Base-by-base conservation (phyloP, 2,113 vertebrate species). In the Corythoichthys haematopterus region DNA sequence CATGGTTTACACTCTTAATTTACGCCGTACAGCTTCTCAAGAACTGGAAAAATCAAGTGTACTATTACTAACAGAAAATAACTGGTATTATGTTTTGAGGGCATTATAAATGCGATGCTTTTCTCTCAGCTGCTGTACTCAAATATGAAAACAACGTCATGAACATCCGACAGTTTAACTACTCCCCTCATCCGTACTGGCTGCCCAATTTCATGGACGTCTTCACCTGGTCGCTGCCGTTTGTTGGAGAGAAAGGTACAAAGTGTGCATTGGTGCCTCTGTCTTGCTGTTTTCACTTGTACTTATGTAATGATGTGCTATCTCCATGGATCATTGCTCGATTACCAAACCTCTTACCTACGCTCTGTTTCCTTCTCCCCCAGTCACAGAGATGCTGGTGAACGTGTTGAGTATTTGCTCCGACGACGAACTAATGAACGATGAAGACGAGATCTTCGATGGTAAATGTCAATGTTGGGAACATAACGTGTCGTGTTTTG, bases 81-180 rank as follows among this genome's bases (percentile, higher is more conserved):
- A 6, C 38, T 40, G 38, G 38, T 43, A 43, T 43, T 43, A 43
- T 43, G 40, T 43, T 43, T 43, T 43, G 9, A 8, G 4, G 3
- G 9, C 40, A 7, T 43, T 7, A 43, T 7, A 7, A 43, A 43
- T 43, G 9, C 9, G 66, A 65, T 76, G 43, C 55, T 51, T 69
- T 38, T 14, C 62, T 72, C 35, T 57, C 84, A 93, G 92, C 92
- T 86, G 92, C 92, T 64, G 92, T 93, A 52, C 87, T 93, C 74
- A 93, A 93, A 87, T 93, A 93, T 60, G 92, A 93, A 83, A 93
- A 93, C 72, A 93, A 93, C n/a, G 92, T 93, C 68, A 93, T 93
- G 92, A 93, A 93, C 85, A 93, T 93, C 83, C 87, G 92, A 12
- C 92, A 93, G 84, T 93, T 93, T 78, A 93, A 93, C 88, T 93